Base-by-base conservation (phyloP, 35 echinoderm and acorn worm species). In the Ophioderma brevispina region DNA sequence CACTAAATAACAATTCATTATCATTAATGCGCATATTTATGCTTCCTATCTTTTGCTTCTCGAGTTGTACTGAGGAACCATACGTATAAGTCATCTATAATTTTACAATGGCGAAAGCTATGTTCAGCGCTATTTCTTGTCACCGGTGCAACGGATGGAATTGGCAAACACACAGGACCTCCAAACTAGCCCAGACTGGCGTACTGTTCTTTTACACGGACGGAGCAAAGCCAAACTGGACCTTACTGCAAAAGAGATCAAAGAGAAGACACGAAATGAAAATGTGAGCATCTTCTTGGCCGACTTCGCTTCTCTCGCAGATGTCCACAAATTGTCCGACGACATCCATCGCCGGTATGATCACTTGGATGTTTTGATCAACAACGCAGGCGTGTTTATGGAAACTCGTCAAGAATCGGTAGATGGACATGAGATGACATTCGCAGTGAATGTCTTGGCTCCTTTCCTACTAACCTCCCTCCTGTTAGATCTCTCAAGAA, bases 81-180 rank as follows among this genome's bases (percentile, higher is more conserved):
- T n/a, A n/a, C n/a, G n/a, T n/a, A n/a, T n/a, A n/a, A n/a, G n/a
- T n/a, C n/a, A n/a, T n/a, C n/a, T n/a, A n/a, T n/a, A n/a, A n/a
- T n/a, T n/a, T n/a, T n/a, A n/a, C n/a, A n/a, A n/a, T n/a, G n/a
- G n/a, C n/a, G n/a, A n/a, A n/a, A n/a, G n/a, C n/a, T n/a, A n/a
- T n/a, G n/a, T n/a, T n/a, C n/a, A n/a, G n/a, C n/a, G n/a, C n/a
- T 86, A 38, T 99, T 87, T 37, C 88, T 99, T 3, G 91, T 99
- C 23, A 99, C 97, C 10, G 97, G 97, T 33, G 89, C 97, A 18
- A 93, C 97, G 43, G 94, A 95, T 91, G 97, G 97, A 77, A 99
- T 99, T 32, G 97, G 97, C 0, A 95, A 93, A 79, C 97, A 99
- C 82, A 99, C 97, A 11, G 97, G n/a, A n/a, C 97, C 38, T 15